Evolutionary conservation across 2,888 invertebrate species (phyloP).

Genomic region (Copidosoma aretas): DNA sequence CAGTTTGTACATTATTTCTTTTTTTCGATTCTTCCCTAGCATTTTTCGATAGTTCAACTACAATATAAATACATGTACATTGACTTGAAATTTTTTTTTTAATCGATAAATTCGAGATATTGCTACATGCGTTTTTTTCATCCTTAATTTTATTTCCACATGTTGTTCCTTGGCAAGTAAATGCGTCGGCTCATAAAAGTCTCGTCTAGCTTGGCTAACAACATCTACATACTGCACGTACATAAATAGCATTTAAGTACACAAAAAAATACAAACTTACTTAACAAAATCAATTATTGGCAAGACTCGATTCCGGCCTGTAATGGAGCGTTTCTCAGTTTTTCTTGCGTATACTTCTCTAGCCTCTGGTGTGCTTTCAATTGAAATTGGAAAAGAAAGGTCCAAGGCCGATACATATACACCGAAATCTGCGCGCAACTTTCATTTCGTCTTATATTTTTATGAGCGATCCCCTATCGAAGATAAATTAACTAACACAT

Average conservation of each 20-base stretch:
- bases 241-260: conserved; percentile 62
- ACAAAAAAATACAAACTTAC: conserved; percentile 61
- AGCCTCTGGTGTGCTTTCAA: conserved; percentile 4
- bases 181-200: conserved; percentile 52
- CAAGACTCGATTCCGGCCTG: conserved; percentile 55
- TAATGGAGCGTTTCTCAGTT: conserved; percentile 26
- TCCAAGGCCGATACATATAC: conserved; percentile 5
- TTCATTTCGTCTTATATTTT: neutral
- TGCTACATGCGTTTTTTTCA: too few relatives aligned
- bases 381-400: conserved; percentile 15
- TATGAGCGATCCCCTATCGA: conserved; percentile 13
- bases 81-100: too few relatives aligned
- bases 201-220: conserved; percentile 54
- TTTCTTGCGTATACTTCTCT: conserved; percentile 2
- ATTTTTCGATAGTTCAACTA: too few relatives aligned
- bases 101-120: too few relatives aligned
- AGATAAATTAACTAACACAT: conserved; percentile 58
- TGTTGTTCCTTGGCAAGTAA: neutral
- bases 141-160: too few relatives aligned
- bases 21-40: too few relatives aligned
- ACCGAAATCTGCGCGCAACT: conserved; percentile 1
- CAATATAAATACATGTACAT: too few relatives aligned
- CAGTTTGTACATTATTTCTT: too few relatives aligned
- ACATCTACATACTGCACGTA: conserved; percentile 49
- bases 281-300: conserved; percentile 59